Conservation (phyloP, 1,140 invertebrate genomes). For the Vanessa atalanta region DNA sequence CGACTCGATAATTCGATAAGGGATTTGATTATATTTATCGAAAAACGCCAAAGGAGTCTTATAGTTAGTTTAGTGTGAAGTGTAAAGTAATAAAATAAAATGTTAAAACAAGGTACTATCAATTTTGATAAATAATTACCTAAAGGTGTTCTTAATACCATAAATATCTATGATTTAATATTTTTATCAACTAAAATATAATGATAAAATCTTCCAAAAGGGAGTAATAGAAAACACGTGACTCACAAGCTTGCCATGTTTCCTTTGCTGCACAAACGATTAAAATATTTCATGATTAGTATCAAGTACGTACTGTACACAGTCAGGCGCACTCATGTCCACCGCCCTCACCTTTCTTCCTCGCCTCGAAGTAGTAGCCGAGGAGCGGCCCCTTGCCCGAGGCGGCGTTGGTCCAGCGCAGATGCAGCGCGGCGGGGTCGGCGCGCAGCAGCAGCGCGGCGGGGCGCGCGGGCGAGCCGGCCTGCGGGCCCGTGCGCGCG, state of each 20-base stretch:
- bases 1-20: too few species aligned
- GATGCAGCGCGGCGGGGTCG: conserved; percentile 90
- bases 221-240: neutral
- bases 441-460: conserved; percentile 87
- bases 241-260: conserved; percentile 88
- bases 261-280: conserved; percentile 82
- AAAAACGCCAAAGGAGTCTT: too few species aligned
- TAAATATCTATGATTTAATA: neutral
- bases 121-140: neutral
- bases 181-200: neutral
- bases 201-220: neutral
- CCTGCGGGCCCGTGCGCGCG: conserved; percentile 96
- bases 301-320: neutral
- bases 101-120: too few species aligned
- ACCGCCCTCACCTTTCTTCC: conserved; percentile 86
- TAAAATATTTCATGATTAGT: conserved; percentile 4
- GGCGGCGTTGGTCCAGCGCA: conserved; percentile 93
- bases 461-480: conserved; percentile 89
- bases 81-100: too few species aligned
- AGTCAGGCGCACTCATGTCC: too few species aligned
- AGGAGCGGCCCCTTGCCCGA: conserved; percentile 92
- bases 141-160: neutral
- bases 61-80: too few species aligned
- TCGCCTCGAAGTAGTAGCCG: conserved; percentile 96
- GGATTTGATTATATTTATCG: too few species aligned